phyloP scores from a whole-genome alignment of 2,888 invertebrate species.

The Yponomeuta plumbellus region DNA sequence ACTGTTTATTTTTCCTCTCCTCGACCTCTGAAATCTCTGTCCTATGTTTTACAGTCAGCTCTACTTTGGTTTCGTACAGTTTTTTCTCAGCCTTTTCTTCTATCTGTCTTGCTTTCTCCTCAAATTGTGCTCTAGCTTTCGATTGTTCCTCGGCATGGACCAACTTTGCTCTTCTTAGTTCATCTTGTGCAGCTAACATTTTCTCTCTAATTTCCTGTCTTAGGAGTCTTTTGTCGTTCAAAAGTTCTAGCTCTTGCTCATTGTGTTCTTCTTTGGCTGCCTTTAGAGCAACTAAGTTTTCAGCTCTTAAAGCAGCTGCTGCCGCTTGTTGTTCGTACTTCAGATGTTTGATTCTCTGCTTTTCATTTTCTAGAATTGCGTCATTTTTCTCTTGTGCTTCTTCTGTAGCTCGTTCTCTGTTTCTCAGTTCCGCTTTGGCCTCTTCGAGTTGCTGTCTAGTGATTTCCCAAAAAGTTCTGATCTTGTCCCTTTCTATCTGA shows the following conservation, averaged over 20 bases:
- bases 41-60: slow-evolving; percentile 83
- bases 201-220: slow-evolving; percentile 82
- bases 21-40: slow-evolving; percentile 93
- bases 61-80: slow-evolving; percentile 81
- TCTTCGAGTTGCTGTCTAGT: slow-evolving; percentile 93
- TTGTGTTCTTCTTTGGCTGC: slow-evolving; percentile 89
- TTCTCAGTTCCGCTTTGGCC: slow-evolving; percentile 82
- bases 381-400: slow-evolving; percentile 92
- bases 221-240: slow-evolving; percentile 83
- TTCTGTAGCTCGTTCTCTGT: slow-evolving; percentile 87
- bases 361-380: slow-evolving; percentile 89
- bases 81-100: slow-evolving; percentile 83
- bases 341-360: slow-evolving; percentile 94
- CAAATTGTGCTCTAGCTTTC: slow-evolving; percentile 68
- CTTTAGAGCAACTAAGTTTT: slow-evolving; percentile 88
- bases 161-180: slow-evolving; percentile 82
- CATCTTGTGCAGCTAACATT: slow-evolving; percentile 82
- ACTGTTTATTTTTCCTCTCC: slow-evolving; percentile 92
- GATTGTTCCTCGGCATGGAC: slow-evolving; percentile 86
- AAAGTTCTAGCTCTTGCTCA: slow-evolving; percentile 84
- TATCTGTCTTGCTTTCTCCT: slow-evolving; percentile 68
- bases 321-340: slow-evolving; percentile 94
- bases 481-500: slow-evolving; percentile 95
- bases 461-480: slow-evolving; percentile 97
- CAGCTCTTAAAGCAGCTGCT: slow-evolving; percentile 89